phyloP scores from a whole-genome alignment of 2,888 invertebrate species.

The Synanthedon myopaeformis region DNA sequence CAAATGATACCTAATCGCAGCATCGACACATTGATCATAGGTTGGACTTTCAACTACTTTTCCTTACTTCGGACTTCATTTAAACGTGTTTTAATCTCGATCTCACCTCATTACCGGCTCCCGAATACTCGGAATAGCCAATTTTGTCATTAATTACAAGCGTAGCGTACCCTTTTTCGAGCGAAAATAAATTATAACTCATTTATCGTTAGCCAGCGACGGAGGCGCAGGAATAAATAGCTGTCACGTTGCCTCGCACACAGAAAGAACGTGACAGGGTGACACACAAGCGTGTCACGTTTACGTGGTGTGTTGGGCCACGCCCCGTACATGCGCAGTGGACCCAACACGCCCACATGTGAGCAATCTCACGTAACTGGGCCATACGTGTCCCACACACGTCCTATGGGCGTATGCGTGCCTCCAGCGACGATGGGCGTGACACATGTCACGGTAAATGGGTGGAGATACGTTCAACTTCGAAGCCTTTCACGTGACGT shows the following conservation, averaged over 20 bases:
- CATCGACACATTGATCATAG: too few relatives aligned
- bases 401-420: constrained; percentile 36
- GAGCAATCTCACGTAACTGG: constrained; percentile 37
- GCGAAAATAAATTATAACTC: constrained; percentile 70
- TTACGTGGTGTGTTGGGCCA: constrained; percentile 39
- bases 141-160: constrained; percentile 64
- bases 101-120: constrained; percentile 66
- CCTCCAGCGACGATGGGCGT: constrained; percentile 34
- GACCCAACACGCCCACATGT: constrained; percentile 43
- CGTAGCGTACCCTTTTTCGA: constrained; percentile 59
- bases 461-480: constrained; percentile 29
- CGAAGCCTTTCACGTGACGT: constrained; percentile 14
- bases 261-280: constrained; percentile 28
- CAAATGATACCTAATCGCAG: too few relatives aligned
- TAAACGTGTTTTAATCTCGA: constrained; percentile 66
- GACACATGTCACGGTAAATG: constrained; percentile 30
- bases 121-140: constrained; percentile 67
- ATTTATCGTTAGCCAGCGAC: constrained; percentile 54
- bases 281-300: constrained; percentile 30
- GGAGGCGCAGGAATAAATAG: constrained; percentile 46
- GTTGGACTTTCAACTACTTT: constrained; percentile 15
- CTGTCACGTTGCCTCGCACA: constrained; percentile 46
- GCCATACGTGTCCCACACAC: constrained; percentile 33
- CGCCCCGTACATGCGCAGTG: constrained; percentile 54
- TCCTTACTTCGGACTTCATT: constrained; percentile 54